Evolutionary conservation across 2,797 vertebrate genomes (phyloP), one percentile per base, ranked within the genome.

Genomic region (Ispidina lecontei): DNA sequence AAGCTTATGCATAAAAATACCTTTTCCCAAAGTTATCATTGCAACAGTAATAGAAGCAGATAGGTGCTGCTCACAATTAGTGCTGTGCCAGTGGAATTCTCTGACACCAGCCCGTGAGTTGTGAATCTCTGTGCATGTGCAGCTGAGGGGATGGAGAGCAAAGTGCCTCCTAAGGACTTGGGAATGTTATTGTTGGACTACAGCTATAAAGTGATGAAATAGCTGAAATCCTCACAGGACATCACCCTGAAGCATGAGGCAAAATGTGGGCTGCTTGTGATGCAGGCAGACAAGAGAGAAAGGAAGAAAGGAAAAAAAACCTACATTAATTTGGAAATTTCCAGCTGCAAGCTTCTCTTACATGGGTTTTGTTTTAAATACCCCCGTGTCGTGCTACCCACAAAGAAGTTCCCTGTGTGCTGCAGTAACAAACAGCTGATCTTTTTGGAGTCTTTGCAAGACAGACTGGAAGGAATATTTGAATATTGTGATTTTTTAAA

Each of bases 21-120:
- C 84, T 93, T 92, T 93, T 81, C 91, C 91, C 91, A 92, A 79
- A 92, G 60, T 94, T 91, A 86, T 33, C 60, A 80, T 86, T 94
- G 81, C 63, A 8, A 25, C 72, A 35, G 84, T 86, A 89, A 81
- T 95, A 80, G 86, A 63, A 74, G 87, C 77, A 85, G 93, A 77
- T 87, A 93, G 72, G 75, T 76, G 90, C 58, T 90, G 79, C 39
- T 93, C 1, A 3, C 93, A 96, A 93, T 96, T 94, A 95, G 67
- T 23, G 59, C 72, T 84, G 89, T 44, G 90, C 89, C 4, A 0
- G 26, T 89, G 90, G 94, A 95, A 82, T 83, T 93, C 69, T 87
- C 89, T 92, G 87, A 85, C 93, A 93, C 69, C 78, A 78, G 1
- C 87, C 80, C 35, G n/a, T 60, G 26, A 70, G 69, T 85, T 94